Conservation (phyloP, 2,888 invertebrate genomes). For the Argynnis bischoffii region DNA sequence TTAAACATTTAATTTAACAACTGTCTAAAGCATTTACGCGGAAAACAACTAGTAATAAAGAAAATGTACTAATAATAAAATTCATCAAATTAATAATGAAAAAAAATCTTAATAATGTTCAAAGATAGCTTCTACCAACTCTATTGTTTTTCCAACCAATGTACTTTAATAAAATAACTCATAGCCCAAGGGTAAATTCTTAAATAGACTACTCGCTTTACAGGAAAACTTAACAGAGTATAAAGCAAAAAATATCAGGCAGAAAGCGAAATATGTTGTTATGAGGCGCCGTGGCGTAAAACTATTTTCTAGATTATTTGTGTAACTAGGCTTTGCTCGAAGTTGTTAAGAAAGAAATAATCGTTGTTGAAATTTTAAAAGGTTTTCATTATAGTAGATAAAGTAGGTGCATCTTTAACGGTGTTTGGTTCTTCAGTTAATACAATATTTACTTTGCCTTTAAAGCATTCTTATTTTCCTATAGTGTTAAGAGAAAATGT, state of each 20-base stretch:
- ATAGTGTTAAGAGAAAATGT: background rate
- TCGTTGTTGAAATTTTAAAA: conserved; percentile 58
- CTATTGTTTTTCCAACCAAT: conserved; percentile 32
- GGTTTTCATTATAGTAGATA: conserved; percentile 52
- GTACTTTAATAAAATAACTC: conserved; percentile 41
- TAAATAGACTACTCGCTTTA: conserved; percentile 48
- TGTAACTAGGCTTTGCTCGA: conserved; percentile 54
- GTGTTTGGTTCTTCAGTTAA: conserved; percentile 33
- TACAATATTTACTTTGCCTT: conserved; percentile 32
- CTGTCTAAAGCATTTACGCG: too few species aligned
- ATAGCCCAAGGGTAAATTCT: conserved; percentile 43
- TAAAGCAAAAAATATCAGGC: conserved; percentile 48
- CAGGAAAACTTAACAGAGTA: conserved; percentile 44
- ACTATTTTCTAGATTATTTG: conserved; percentile 62
- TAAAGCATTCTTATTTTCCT: background rate
- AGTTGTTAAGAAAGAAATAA: conserved; percentile 60
- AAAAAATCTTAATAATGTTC: conserved; percentile 2
- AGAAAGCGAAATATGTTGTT: conserved; percentile 57
- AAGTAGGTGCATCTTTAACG: conserved; percentile 34
- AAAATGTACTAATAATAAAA: background rate
- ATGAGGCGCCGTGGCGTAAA: conserved; percentile 54
- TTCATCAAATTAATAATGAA: background rate
- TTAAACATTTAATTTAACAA: too few species aligned
- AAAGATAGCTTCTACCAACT: conserved; percentile 17
- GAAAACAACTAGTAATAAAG: background rate